Percentiles rank a stretch among this genome's conserved stretches.
Conservation (phyloP, 2,888 invertebrate species). For the Lucinisca nassula region DNA sequence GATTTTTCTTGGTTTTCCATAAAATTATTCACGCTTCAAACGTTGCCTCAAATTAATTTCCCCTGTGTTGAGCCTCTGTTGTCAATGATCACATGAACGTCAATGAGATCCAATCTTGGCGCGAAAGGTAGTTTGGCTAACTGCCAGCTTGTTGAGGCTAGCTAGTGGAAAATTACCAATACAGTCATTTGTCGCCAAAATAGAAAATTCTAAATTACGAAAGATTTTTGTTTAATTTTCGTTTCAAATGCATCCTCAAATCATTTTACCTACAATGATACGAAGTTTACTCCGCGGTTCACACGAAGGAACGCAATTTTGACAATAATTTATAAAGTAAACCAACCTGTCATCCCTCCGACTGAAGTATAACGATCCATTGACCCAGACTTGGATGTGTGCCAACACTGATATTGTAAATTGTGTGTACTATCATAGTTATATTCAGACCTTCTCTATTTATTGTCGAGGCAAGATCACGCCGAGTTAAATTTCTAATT, state of each 20-base stretch:
- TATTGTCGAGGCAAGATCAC: constrained; percentile 9
- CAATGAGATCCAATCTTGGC: constrained; percentile 67
- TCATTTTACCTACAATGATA: too few relatives aligned
- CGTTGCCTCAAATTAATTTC: not conserved
- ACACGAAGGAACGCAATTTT: not conserved
- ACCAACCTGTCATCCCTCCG: not conserved
- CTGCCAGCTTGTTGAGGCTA: constrained; percentile 42
- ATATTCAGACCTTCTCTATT: constrained; percentile 72
- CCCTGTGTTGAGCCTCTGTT: constrained; percentile 28
- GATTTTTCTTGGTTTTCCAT: too few relatives aligned
- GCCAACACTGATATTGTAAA: constrained; percentile 78
- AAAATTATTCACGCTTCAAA: too few relatives aligned
- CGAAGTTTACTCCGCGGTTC: too few relatives aligned
- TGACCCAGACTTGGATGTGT: constrained; percentile 79
- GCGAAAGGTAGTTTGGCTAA: constrained; percentile 60
- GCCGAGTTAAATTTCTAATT: not conserved
- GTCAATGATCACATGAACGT: constrained; percentile 56
- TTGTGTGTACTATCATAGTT: constrained; percentile 46
- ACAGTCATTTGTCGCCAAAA: not conserved
- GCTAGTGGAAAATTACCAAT: constrained; percentile 11
- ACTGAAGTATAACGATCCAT: constrained; percentile 60
- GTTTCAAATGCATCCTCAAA: not conserved
- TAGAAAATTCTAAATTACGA: not conserved
- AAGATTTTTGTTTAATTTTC: not conserved
- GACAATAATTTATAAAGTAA: too few relatives aligned